Evolutionary conservation across 2,888 invertebrate genomes (phyloP).

Genomic region (Ferdinandea cuprea): DNA sequence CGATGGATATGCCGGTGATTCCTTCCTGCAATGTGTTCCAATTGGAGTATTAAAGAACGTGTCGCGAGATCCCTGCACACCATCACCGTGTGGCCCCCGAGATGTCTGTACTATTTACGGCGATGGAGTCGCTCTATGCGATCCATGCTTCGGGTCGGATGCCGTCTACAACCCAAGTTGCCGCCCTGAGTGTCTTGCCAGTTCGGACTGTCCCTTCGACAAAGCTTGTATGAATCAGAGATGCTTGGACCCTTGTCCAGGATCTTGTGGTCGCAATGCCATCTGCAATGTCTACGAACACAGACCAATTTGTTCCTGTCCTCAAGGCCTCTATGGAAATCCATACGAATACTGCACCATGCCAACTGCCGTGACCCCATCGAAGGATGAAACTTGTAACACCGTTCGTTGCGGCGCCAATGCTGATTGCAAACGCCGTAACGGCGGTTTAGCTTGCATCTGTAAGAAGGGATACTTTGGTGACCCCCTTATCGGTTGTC

Average conservation of each 20-base stretch:
- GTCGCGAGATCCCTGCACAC: conserved; percentile 88
- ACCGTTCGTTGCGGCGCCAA: conserved; percentile 89
- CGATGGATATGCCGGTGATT: conserved; percentile 91
- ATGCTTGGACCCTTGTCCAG: conserved; percentile 91
- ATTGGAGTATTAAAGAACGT: conserved; percentile 85
- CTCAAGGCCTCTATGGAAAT: conserved; percentile 88
- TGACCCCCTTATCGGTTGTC: conserved; percentile 90
- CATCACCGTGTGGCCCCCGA: conserved; percentile 89
- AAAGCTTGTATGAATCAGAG: conserved; percentile 89
- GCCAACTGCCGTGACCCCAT: conserved; percentile 82
- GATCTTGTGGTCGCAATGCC: conserved; percentile 90
- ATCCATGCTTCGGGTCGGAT: conserved; percentile 89
- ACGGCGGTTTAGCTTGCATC: conserved; percentile 87
- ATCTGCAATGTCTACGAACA: conserved; percentile 88
- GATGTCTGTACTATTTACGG: conserved; percentile 88
- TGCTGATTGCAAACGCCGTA: conserved; percentile 87
- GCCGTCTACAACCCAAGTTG: conserved; percentile 89
- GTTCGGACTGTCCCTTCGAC: conserved; percentile 91
- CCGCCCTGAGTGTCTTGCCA: conserved; percentile 91
- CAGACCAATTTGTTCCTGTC: conserved; percentile 89
- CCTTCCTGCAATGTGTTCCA: conserved; percentile 89
- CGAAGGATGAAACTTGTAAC: conserved; percentile 85
- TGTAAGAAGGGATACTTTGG: conserved; percentile 91
- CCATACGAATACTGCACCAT: conserved; percentile 90
- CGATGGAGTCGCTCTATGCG: conserved; percentile 90